A percentile compares a stretch with the other conserved stretches of the same genome.
phyloP scores from a whole-genome alignment of 2,113 vertebrate species.

The Lanius ludovicianus region DNA sequence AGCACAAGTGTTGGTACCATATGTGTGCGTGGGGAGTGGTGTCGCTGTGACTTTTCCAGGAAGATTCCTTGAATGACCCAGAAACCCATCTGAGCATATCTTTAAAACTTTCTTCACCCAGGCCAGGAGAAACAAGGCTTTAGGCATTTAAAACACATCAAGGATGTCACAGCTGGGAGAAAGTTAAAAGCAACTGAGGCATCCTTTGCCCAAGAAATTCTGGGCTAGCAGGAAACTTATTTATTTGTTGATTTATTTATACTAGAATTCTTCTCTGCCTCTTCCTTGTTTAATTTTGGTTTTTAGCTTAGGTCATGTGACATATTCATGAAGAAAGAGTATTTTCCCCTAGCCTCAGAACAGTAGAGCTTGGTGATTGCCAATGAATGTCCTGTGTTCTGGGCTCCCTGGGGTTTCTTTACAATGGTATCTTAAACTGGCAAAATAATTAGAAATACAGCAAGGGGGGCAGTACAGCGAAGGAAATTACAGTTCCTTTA shows the following conservation, averaged over 20 bases:
- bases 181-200: background rate
- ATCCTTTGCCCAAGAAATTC: background rate
- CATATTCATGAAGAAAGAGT: background rate
- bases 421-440: slow-evolving; percentile 33
- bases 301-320: slow-evolving; percentile 28
- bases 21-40: background rate
- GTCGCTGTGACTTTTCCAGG: slow-evolving; percentile 25
- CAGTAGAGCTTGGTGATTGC: background rate
- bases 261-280: slow-evolving; percentile 27
- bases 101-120: background rate
- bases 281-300: background rate
- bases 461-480: background rate
- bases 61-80: slow-evolving; percentile 40
- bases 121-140: background rate
- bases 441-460: slow-evolving; percentile 59
- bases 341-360: background rate
- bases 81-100: background rate
- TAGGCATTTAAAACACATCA: background rate
- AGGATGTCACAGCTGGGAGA: background rate
- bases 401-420: background rate
- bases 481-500: slow-evolving; percentile 25
- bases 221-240: slow-evolving; percentile 5
- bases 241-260: slow-evolving; percentile 66
- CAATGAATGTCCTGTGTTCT: background rate
- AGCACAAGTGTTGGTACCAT: slow-evolving; percentile 61